Conservation (phyloP, 2,113 vertebrate genomes). For the Rhineura floridana region DNA sequence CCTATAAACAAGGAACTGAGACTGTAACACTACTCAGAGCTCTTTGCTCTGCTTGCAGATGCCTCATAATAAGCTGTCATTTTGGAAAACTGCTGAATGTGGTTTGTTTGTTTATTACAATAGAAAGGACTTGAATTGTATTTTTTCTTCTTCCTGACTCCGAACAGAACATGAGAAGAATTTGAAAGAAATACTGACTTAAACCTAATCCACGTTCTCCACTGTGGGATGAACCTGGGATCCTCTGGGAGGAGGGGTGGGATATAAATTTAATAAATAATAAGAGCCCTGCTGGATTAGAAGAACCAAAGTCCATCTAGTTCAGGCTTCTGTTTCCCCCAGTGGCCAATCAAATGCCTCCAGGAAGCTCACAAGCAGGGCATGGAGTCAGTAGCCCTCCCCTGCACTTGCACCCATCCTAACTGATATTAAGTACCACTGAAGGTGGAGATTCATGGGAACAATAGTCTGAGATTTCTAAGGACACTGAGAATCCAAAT, state of each 20-base stretch:
- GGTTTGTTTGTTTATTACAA: background rate
- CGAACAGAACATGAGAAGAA: background rate
- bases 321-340: background rate
- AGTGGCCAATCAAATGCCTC: background rate
- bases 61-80: too few relatives aligned
- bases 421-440: background rate
- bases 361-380: background rate
- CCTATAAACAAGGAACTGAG: too few relatives aligned
- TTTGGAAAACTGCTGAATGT: background rate
- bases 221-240: too few relatives aligned
- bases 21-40: too few relatives aligned
- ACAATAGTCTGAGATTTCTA: background rate
- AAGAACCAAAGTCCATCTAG: too few relatives aligned
- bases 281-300: too few relatives aligned
- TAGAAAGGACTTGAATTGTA: too few relatives aligned
- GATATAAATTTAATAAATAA: too few relatives aligned
- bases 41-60: too few relatives aligned
- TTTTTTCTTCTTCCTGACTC: background rate
- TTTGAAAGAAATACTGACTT: too few relatives aligned
- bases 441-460: background rate
- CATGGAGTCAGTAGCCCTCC: background rate
- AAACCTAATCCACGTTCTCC: too few relatives aligned
- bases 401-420: background rate
- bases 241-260: too few relatives aligned
- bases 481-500: background rate